Evolutionary conservation across 2,113 vertebrate species (phyloP).

Genomic region (Megaleporinus macrocephalus): DNA sequence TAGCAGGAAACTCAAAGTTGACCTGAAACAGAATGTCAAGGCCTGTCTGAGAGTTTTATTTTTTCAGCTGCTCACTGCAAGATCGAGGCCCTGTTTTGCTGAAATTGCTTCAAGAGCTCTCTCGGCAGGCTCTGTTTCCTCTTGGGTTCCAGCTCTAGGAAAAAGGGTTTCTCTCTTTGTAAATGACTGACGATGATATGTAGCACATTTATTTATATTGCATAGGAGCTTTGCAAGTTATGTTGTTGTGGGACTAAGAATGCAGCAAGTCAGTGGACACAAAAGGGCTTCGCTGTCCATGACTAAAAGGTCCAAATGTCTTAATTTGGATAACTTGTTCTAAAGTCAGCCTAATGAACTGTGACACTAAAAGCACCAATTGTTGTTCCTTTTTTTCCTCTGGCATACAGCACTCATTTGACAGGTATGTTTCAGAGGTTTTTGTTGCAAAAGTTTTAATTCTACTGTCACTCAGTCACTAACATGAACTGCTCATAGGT

Average conservation of each 20-base stretch:
- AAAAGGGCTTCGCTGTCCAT: not conserved
- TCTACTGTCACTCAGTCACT: not conserved
- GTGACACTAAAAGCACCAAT: not conserved
- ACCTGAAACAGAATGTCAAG: conserved; percentile 68
- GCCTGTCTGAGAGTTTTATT: conserved; percentile 67
- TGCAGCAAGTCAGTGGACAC: not conserved
- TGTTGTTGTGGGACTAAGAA: conserved; percentile 2
- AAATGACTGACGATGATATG: conserved; percentile 32
- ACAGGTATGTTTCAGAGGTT: not conserved
- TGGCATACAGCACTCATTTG: not conserved
- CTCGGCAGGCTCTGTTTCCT: conserved; percentile 49
- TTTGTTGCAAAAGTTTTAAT: not conserved
- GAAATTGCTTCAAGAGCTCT: conserved; percentile 67
- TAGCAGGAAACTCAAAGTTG: conserved; percentile 68
- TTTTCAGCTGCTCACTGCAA: conserved; percentile 72
- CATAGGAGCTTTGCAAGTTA: conserved; percentile 3
- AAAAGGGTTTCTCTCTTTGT: conserved; percentile 39
- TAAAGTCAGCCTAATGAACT: not conserved
- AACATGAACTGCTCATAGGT: not conserved
- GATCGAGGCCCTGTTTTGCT: conserved; percentile 53
- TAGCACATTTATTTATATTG: conserved; percentile 39
- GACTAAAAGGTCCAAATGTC: not conserved
- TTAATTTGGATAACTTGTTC: not conserved
- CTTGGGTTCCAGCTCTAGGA: conserved; percentile 46
- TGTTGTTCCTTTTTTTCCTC: not conserved